Evolutionary conservation across 1,140 invertebrate genomes (phyloP).

Genomic region (Vollenhovia emeryi): DNA sequence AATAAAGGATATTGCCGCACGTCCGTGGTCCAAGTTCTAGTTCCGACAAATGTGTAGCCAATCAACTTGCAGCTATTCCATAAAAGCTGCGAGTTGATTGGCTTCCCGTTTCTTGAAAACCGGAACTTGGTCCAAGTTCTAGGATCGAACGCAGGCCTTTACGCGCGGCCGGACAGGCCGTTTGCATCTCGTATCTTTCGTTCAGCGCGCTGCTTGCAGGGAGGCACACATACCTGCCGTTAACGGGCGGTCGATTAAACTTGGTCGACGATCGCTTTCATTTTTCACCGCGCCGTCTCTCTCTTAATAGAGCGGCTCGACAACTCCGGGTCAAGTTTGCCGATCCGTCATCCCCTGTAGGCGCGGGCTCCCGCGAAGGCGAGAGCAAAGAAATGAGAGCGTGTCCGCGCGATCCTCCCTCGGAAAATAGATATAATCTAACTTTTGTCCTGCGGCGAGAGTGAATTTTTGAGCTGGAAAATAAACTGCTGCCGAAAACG

Average conservation of each 20-base stretch:
- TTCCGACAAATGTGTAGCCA: too few relatives aligned
- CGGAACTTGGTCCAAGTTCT: too few relatives aligned
- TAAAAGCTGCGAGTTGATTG: too few relatives aligned
- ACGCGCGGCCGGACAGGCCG: neutral
- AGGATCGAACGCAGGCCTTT: too few relatives aligned
- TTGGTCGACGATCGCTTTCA: neutral
- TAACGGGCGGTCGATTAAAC: constrained; percentile 42
- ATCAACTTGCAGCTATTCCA: too few relatives aligned
- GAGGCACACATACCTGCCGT: neutral
- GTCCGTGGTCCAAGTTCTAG: constrained; percentile 1
- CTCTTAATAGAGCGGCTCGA: neutral
- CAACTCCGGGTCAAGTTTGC: constrained; percentile 7
- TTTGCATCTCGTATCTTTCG: neutral
- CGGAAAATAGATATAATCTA: neutral
- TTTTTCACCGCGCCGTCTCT: constrained; percentile 6
- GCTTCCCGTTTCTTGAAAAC: too few relatives aligned
- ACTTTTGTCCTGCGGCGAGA: neutral
- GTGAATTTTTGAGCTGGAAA: constrained; percentile 4
- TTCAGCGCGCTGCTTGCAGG: neutral
- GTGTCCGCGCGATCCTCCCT: neutral
- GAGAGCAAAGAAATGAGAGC: too few relatives aligned
- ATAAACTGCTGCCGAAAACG: neutral
- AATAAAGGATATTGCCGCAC: neutral
- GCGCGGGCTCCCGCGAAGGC: neutral
- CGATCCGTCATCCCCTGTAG: neutral